Evolutionary conservation across 2,888 invertebrate species (phyloP), one percentile per base, ranked within the genome.

Genomic region (Coelinius sp.): DNA sequence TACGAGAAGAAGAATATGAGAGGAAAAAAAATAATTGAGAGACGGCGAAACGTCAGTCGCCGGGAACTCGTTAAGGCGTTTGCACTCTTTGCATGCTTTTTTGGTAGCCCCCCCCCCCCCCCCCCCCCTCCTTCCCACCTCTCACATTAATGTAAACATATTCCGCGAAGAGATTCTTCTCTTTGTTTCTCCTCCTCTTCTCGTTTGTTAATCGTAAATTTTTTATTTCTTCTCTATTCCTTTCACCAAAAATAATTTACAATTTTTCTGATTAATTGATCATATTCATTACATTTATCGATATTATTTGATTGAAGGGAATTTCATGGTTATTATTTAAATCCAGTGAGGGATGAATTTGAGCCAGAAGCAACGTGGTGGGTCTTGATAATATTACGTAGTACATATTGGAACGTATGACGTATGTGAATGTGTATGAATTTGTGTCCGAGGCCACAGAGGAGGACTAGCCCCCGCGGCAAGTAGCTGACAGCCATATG

Each of bases 61-160:
- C 73, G 73, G 75, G 78, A 83, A 81, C 79, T 82, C 83, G 83
- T 83, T 83, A 81, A 83, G 81, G 81, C 78, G 80, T 83, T 83
- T 78, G 81, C 81, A 79, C 79, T 82, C 69, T 68, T 68, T 62
- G 49, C 59, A 49, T 72, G 63, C 70, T 66, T 72, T 73, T 73
- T 72, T 53, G 68, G 41, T 46, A 38, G 67, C 35, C 65, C 70
- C 56, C 70, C 81, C 76, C 75, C 76, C 74, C 74, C 1, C 75
- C 74, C 68, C 76, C 73, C 75, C 31, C 77, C 76, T 78, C 81
- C 73, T n/a, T n/a, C n/a, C n/a, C n/a, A n/a, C n/a, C 78, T 74
- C 77, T 74, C 76, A 74, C 76, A 81, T 82, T 82, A 81, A 81
- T 81, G 83, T 81, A 83, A 83, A 83, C 82, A 83, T 82, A 81